Conservation (phyloP, 2,888 invertebrate species). For the Dromius quadrimaculatus region DNA sequence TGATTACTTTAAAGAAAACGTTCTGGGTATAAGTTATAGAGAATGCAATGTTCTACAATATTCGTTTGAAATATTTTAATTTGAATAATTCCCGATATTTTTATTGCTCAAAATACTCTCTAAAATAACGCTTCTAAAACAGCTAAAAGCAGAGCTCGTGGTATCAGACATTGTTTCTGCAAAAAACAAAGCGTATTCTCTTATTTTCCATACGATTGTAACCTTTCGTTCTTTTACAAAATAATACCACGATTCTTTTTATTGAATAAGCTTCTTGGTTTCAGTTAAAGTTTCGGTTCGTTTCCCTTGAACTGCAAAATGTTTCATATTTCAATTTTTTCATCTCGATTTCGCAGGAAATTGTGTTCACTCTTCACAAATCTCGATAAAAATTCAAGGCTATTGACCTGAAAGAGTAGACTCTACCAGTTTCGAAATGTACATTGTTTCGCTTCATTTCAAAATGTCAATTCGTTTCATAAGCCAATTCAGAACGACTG, state of each 20-base stretch:
- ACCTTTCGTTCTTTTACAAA: slow-evolving; percentile 3
- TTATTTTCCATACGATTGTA: too few species aligned
- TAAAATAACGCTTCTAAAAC: too few species aligned
- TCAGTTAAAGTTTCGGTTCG: slow-evolving; percentile 25
- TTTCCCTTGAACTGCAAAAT: slow-evolving; percentile 15
- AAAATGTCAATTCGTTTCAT: slow-evolving; percentile 30
- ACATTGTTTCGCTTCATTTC: slow-evolving; percentile 35
- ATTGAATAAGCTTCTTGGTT: slow-evolving; percentile 17
- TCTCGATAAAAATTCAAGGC: slow-evolving; percentile 28
- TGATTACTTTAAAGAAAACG: too few species aligned
- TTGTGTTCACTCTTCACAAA: slow-evolving; percentile 26
- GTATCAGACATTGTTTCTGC: too few species aligned
- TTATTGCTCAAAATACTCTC: too few species aligned
- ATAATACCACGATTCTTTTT: slow-evolving; percentile 14
- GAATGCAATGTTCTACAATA: too few species aligned
- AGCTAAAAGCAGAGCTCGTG: too few species aligned
- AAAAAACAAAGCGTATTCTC: too few species aligned
- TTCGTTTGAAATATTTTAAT: too few species aligned
- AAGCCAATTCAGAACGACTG: slow-evolving; percentile 30
- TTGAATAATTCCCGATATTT: too few species aligned
- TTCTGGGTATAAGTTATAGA: too few species aligned
- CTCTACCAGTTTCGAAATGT: slow-evolving; percentile 26
- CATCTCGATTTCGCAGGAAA: slow-evolving; percentile 29
- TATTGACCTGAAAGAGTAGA: slow-evolving; percentile 30
- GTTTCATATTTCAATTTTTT: slow-evolving; percentile 35